Base-by-base conservation (phyloP, 2,113 vertebrate species). In the Ancistrus triradiatus region DNA sequence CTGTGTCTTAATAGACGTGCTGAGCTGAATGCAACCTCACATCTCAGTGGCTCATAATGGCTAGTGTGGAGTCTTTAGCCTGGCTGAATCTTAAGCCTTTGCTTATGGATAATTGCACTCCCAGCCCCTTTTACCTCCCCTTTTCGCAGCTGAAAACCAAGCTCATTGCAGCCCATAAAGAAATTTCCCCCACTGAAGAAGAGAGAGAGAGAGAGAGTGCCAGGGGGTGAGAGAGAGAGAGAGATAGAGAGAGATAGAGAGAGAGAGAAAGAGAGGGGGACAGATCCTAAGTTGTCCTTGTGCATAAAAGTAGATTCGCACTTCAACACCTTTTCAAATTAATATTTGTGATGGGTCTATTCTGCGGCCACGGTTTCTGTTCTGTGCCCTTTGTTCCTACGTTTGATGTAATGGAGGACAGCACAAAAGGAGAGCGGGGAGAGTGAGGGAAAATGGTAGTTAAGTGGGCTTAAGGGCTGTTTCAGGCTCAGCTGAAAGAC, bases 281-380 rank as follows among this genome's bases (percentile, higher is more conserved):
- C 92, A 95, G 94, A 93, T 91, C 92, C 93, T 92, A 95, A 97
- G 92, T 97, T 97, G 93, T 98, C 94, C 95, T 98, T 98, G 91
- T 95, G 92, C 93, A 98, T 97, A 95, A 95, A 98, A 98, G 95
- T 96, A 97, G 92, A 98, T 95, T 97, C 93, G 91, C 94, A 95
- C 94, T 96, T 94, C 92, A 97, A 98, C 95, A 98, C 95, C 94
- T 98, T 98, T 98, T 98, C 95, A 98, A 97, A 98, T 98, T 97
- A 98, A 98, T 98, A 98, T 98, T 98, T 98, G 95, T 93, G 93
- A 97, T 98, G 95, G 93, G 90, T 92, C 91, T 93, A 95, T 98
- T 98, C 93, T 95, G 91, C 90, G 86, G 89, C 91, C 78, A 90
- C 93, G 64, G 96, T 95, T 95, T 97, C 94, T 98, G 92, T 95